Percentiles rank a stretch among this genome's conserved stretches.
These are phyloP conservation scores for Drosophila orosa DNA, from an alignment of 1,140 invertebrate genomes.

Conservation along the genomic window DNA sequence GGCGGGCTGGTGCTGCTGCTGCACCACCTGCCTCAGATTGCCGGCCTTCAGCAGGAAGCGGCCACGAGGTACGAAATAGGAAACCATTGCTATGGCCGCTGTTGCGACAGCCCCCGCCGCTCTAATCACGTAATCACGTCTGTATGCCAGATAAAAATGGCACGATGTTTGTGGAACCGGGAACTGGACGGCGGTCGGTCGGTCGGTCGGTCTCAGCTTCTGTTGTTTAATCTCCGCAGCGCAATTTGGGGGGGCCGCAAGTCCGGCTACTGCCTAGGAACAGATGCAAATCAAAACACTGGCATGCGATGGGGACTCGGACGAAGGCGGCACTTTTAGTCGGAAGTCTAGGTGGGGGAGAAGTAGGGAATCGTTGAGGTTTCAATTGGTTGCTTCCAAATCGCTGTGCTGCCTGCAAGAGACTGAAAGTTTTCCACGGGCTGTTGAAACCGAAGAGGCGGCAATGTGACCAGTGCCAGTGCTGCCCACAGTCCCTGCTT, in stretches of 20 bases:
- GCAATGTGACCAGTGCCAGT: constrained; percentile 42
- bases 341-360: constrained; percentile 13
- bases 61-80: constrained; percentile 79
- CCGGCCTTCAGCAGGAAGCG: constrained; percentile 75
- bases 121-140: constrained; percentile 41
- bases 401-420: constrained; percentile 36
- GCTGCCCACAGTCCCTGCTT: constrained; percentile 5
- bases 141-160: constrained; percentile 45
- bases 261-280: constrained; percentile 21
- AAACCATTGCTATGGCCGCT: constrained; percentile 65
- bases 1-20: constrained; percentile 61
- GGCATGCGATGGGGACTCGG: constrained; percentile 18
- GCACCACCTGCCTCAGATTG: constrained; percentile 68
- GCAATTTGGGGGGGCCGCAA: constrained; percentile 13
- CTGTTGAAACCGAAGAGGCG: constrained; percentile 13
- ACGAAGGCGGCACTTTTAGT: constrained; percentile 13
- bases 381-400: constrained; percentile 36
- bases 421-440: constrained; percentile 48
- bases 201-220: constrained; percentile 16
- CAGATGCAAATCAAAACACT: constrained; percentile 27
- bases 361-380: constrained; percentile 8
- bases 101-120: constrained; percentile 17
- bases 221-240: constrained; percentile 35
- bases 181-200: constrained; percentile 8
- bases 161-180: constrained; percentile 31